Evolutionary conservation across 64 coral and sea anemone genomes (phyloP).

Genomic region (Montipora sp.): DNA sequence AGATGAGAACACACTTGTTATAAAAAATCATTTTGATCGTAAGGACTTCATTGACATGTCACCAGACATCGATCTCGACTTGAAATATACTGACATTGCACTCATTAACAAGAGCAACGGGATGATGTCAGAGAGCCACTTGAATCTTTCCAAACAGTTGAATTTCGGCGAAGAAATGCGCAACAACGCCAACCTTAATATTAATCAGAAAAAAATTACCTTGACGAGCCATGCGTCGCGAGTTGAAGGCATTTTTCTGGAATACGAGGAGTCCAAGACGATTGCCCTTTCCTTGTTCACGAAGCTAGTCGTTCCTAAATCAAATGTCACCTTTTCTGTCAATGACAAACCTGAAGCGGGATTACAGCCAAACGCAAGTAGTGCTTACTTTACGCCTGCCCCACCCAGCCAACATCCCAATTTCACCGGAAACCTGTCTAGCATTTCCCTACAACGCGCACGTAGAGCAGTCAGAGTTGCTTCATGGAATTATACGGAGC

Average conservation of each 20-base stretch:
- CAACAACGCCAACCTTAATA: background rate
- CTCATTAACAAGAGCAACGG: background rate
- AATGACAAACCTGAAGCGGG: background rate
- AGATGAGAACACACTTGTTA: background rate
- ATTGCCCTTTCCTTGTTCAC: background rate
- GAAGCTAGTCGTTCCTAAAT: slow-evolving; percentile 9
- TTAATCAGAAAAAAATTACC: slow-evolving; percentile 14
- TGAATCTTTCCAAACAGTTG: slow-evolving; percentile 7
- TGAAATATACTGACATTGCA: background rate
- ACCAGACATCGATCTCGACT: slow-evolving; percentile 4
- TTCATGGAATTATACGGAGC: background rate
- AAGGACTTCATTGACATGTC: slow-evolving; percentile 15
- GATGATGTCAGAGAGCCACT: slow-evolving; percentile 1
- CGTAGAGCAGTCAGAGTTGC: background rate
- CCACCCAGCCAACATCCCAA: background rate
- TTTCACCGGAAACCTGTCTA: background rate
- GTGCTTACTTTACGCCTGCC: background rate
- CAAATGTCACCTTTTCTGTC: background rate
- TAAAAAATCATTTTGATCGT: slow-evolving; percentile 51
- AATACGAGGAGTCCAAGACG: background rate
- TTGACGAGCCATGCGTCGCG: slow-evolving; percentile 5
- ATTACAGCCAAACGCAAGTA: background rate
- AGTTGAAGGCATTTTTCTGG: background rate
- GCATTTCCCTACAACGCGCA: background rate
- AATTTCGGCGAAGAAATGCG: slow-evolving; percentile 51